phyloP scores from a whole-genome alignment of 2,888 invertebrate species.

The Oscheius sp. region DNA sequence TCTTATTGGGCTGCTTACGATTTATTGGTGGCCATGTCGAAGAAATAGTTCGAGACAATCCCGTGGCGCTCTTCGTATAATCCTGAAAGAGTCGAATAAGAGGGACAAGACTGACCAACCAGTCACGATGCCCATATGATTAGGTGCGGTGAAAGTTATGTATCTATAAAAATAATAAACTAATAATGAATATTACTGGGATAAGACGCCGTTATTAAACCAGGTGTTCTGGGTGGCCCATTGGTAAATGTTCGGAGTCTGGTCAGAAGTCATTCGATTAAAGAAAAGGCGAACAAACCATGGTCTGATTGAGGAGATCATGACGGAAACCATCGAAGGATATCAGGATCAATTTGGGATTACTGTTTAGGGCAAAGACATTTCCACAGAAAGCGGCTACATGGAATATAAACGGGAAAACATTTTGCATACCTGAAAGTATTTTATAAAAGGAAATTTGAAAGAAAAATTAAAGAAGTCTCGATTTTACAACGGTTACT shows the following conservation, averaged over 20 bases:
- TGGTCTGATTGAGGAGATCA: constrained; percentile 52
- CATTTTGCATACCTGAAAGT: constrained; percentile 14
- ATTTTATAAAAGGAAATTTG: neutral
- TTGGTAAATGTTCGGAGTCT: constrained; percentile 56
- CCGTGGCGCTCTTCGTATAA: constrained; percentile 58
- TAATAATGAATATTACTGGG: too few relatives aligned
- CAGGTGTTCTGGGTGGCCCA: constrained; percentile 52
- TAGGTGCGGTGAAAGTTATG: constrained; percentile 58
- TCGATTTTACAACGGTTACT: neutral
- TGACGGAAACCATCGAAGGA: constrained; percentile 62
- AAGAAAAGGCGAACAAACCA: constrained; percentile 35
- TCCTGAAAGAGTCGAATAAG: constrained; percentile 34
- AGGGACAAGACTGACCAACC: constrained; percentile 11
- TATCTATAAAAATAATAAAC: too few relatives aligned
- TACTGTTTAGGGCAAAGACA: neutral
- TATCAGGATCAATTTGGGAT: constrained; percentile 55
- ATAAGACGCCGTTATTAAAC: constrained; percentile 53
- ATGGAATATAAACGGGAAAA: neutral
- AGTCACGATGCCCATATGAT: constrained; percentile 60
- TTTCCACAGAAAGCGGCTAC: neutral
- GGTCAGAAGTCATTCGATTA: neutral
- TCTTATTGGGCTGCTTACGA: constrained; percentile 22
- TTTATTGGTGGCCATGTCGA: constrained; percentile 49
- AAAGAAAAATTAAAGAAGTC: neutral
- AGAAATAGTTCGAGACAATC: constrained; percentile 61